phyloP scores from a whole-genome alignment of 2,888 invertebrate species.

The Drosophila differens region DNA sequence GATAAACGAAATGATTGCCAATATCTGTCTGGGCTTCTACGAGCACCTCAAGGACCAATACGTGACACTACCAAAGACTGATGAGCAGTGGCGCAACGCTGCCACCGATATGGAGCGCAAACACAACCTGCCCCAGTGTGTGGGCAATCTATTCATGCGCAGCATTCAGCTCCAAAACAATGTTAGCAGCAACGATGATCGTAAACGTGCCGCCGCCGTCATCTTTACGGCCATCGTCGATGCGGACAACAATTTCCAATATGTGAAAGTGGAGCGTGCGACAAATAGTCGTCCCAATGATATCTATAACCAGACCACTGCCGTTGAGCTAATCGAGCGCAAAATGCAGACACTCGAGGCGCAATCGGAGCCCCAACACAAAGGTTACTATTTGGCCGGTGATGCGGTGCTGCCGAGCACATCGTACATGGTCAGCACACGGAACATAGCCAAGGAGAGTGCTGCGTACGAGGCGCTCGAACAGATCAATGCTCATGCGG shows the following conservation, averaged over 20 bases:
- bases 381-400: slow-evolving; percentile 79
- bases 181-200: slow-evolving; percentile 68
- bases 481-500: slow-evolving; percentile 68
- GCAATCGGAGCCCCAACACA: slow-evolving; percentile 42
- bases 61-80: slow-evolving; percentile 84
- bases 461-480: slow-evolving; percentile 68
- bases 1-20: slow-evolving; percentile 84
- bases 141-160: slow-evolving; percentile 82
- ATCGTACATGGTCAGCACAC: slow-evolving; percentile 79
- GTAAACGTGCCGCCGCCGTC: slow-evolving; percentile 77
- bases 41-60: slow-evolving; percentile 84
- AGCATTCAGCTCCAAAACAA: slow-evolving; percentile 82
- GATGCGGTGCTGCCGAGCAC: slow-evolving; percentile 78
- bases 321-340: slow-evolving; percentile 76
- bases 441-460: slow-evolving; percentile 64
- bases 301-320: slow-evolving; percentile 81
- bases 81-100: slow-evolving; percentile 83
- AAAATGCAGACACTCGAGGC: slow-evolving; percentile 63
- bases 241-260: slow-evolving; percentile 82
- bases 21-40: slow-evolving; percentile 84
- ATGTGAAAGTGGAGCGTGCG: slow-evolving; percentile 80
- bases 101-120: slow-evolving; percentile 82
- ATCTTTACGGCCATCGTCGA: slow-evolving; percentile 83
- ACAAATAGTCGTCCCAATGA: slow-evolving; percentile 73
- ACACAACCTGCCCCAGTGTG: slow-evolving; percentile 80